phyloP scores from a whole-genome alignment of 2,797 vertebrate genomes.

The Pterois miles region DNA sequence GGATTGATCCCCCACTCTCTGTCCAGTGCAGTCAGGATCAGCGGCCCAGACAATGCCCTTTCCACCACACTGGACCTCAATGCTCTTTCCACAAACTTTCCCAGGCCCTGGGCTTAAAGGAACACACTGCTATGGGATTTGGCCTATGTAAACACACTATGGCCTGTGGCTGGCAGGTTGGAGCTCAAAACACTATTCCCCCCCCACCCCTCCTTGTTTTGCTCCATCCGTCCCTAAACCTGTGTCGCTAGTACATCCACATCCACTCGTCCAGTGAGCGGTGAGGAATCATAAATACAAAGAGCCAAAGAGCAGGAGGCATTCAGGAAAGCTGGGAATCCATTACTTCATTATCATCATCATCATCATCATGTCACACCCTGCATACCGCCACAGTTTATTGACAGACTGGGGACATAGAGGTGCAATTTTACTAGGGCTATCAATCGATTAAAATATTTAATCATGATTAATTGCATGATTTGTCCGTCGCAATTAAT shows the following conservation, averaged over 20 bases:
- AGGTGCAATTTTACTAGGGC: not conserved
- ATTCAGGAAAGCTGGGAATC: slow-evolving; percentile 27
- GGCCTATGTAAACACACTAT: slow-evolving; percentile 76
- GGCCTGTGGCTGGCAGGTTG: slow-evolving; percentile 61
- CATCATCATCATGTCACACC: slow-evolving; percentile 32
- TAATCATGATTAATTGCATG: no score
- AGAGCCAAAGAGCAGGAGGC: slow-evolving; percentile 45
- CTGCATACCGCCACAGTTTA: slow-evolving; percentile 8
- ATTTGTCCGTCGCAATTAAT: no score
- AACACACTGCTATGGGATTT: slow-evolving; percentile 77
- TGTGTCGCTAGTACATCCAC: slow-evolving; percentile 3
- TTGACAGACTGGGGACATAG: not conserved
- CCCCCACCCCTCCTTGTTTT: not conserved
- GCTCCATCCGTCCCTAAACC: slow-evolving; percentile 15
- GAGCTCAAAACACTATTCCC: slow-evolving; percentile 40
- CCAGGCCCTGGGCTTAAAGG: slow-evolving; percentile 83
- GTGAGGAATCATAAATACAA: slow-evolving; percentile 16
- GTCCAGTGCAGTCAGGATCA: slow-evolving; percentile 75
- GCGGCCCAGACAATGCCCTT: slow-evolving; percentile 80
- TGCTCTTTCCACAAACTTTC: slow-evolving; percentile 84
- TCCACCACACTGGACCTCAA: slow-evolving; percentile 83
- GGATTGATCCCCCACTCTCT: slow-evolving; percentile 73
- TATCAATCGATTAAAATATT: no score
- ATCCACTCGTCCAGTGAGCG: slow-evolving; percentile 24
- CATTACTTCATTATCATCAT: no score